A percentile compares a stretch with the other conserved stretches of the same genome.
Conservation (phyloP, 2,113 vertebrate species). For the Hiodon tergisus region DNA sequence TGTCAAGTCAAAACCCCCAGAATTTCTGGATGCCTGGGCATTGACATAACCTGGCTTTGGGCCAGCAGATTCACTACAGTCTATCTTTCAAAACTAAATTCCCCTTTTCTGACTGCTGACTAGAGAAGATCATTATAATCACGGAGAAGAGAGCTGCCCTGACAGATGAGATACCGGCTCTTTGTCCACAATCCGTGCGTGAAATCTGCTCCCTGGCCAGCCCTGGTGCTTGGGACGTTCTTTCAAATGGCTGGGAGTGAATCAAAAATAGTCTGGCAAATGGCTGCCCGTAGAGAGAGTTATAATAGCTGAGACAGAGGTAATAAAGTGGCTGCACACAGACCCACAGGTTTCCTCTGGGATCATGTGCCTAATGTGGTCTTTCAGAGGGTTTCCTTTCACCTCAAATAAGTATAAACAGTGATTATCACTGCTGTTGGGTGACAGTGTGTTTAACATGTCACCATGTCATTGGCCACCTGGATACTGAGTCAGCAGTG, state of each 20-base stretch:
- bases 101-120: not conserved
- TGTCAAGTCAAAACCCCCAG: not conserved
- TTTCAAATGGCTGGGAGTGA: not conserved
- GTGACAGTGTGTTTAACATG: too few relatives aligned
- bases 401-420: too few relatives aligned
- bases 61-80: not conserved
- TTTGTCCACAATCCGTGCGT: not conserved
- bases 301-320: slow-evolving; percentile 8
- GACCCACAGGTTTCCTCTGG: too few relatives aligned
- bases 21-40: not conserved
- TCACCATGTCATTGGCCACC: too few relatives aligned
- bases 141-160: not conserved
- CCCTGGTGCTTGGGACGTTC: not conserved
- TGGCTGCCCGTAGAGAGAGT: not conserved
- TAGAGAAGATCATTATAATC: not conserved
- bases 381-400: too few relatives aligned
- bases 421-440: too few relatives aligned
- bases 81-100: not conserved
- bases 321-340: slow-evolving; percentile 27
- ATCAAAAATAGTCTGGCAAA: not conserved
- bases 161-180: not conserved
- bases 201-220: not conserved
- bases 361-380: too few relatives aligned
- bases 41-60: not conserved
- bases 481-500: too few relatives aligned